Base-by-base conservation (phyloP, 2,797 vertebrate species). In the Poeciliopsis turneri region DNA sequence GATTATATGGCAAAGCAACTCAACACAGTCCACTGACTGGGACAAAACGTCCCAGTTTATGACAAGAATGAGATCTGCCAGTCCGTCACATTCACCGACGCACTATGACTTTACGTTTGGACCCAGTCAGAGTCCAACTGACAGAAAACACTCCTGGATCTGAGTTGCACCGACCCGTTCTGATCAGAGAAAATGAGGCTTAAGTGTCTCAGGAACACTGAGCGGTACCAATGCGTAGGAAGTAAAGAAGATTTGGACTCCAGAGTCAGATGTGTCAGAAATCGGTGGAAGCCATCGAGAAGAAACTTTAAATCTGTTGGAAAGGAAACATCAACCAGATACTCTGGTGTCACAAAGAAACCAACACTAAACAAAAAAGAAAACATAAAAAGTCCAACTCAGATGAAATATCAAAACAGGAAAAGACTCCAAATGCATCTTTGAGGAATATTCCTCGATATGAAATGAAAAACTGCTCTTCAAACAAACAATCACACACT, bases 401-500 rank as follows among this genome's bases (percentile, higher is more conserved):
- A 33, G 57, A 30, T 16, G 13, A 61, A 61, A 61, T 64, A 18
- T 64, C n/a, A 64, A 64, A 64, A 4, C 64, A 39, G 18, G 64
- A 39, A 8, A 9, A 64, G 30, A 16, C 59, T 33, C 30, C 30
- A 2, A 15, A 59, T 30, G 13, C 12, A 20, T 64, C 30, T 4
- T 36, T 64, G 9, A 66, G 33, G 61, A 66, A 39, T 9, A 39
- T 36, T 66, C 61, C 18, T 11, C 18, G 23, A 39, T 1, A 23
- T 39, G 18, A 10, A 11, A 4, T 39, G 36, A 39, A 39, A 66
- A 66, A 23, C 18, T 61, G 5, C 30, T 66, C 33, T 39, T 66
- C 39, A 10, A 55, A 57, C 55, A n/a, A 49, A 51, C 79, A 72
- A 28, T 68, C 75, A 72, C 57, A 78, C 33, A 82, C 75, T 81